Percentiles rank a stretch among this genome's conserved stretches.
phyloP scores from a whole-genome alignment of 2,888 invertebrate species.

The Thelaira solivaga region DNA sequence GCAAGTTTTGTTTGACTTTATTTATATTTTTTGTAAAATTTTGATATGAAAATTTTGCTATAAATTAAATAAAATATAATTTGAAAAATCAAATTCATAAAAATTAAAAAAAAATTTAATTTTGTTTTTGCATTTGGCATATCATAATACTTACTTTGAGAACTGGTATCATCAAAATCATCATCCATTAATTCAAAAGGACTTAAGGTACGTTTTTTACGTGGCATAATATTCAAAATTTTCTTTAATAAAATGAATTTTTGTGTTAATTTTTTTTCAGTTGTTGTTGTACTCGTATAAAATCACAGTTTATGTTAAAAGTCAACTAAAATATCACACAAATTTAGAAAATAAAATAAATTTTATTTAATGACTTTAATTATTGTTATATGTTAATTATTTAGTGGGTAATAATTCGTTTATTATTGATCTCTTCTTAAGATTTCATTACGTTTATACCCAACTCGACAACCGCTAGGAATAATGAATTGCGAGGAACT shows the following conservation, averaged over 20 bases:
- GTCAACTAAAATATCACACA: not conserved
- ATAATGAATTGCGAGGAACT: conserved; percentile 64
- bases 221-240: conserved; percentile 65
- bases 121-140: not conserved
- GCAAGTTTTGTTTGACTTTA: no score
- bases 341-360: no score
- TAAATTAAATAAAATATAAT: no score
- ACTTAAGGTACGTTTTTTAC: conserved; percentile 72
- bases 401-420: not conserved
- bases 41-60: no score
- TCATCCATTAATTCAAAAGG: conserved; percentile 74
- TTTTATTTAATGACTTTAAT: no score
- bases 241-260: not conserved
- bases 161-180: conserved; percentile 75
- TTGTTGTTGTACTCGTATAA: no score
- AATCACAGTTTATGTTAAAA: not conserved
- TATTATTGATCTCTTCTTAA: not conserved
- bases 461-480: conserved; percentile 54
- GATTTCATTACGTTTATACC: no score
- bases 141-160: conserved; percentile 71
- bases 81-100: no score
- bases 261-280: not conserved
- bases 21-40: no score
- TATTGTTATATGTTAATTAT: no score
- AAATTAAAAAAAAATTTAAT: no score